Conservation (phyloP, 2,113 vertebrate species). For the Microtus ochrogaster region DNA sequence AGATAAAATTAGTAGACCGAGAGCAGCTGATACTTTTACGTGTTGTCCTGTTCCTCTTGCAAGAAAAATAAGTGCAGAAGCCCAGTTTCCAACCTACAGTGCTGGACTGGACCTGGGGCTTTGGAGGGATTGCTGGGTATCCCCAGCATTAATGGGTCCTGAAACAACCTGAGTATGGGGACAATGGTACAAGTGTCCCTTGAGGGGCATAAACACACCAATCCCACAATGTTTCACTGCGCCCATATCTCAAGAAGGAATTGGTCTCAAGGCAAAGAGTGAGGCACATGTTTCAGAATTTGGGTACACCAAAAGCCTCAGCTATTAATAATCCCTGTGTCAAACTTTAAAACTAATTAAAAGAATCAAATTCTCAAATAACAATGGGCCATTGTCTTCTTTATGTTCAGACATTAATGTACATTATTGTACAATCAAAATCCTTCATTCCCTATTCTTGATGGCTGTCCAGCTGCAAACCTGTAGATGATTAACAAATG, state of each 20-base stretch:
- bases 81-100: neutral
- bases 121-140: too few relatives aligned
- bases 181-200: too few relatives aligned
- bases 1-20: slow-evolving; percentile 31
- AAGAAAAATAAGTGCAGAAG: neutral
- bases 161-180: rapidly evolving
- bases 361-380: neutral
- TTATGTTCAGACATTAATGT: too few relatives aligned
- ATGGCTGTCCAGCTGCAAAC: neutral
- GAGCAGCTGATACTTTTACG: neutral
- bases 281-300: neutral
- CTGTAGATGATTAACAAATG: neutral
- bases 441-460: neutral
- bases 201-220: neutral
- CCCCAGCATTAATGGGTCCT: rapidly evolving
- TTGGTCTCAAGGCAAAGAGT: neutral
- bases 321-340: neutral
- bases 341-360: neutral
- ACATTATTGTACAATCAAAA: rapidly evolving
- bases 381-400: neutral
- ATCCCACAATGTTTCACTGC: neutral
- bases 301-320: too few relatives aligned
- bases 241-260: neutral
- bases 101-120: rapidly evolving
- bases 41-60: neutral